Base-by-base conservation (phyloP, 1,140 invertebrate species). In the Platorchestia sp. region DNA sequence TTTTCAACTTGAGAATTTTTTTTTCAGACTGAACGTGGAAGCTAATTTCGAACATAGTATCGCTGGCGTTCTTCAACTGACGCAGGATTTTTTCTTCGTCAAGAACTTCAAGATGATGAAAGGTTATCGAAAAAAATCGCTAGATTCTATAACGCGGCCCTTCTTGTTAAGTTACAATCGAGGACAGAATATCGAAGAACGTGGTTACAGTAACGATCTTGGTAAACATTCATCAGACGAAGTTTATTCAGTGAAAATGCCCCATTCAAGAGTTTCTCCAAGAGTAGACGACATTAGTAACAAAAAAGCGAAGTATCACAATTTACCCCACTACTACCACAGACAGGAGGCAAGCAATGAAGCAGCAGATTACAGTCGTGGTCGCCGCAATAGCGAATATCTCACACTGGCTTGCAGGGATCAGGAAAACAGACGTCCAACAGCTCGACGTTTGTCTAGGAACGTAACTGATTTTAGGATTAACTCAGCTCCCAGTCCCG, bases 21-120 rank as follows among this genome's bases (percentile, higher is more conserved):
- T 75, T 75, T 75, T 36, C 59, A 75, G 59, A 75, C 59, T 75
- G 59, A 36, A 75, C 27, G 59, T 75, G 59, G 27, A 75, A 36
- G 27, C 27, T 36, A 19, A 36, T 75, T 75, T 75, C 59, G 27
- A 75, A 75, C 59, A 27, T 22, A 19, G 27, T 75, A 36, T 75
- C 59, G 59, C 59, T 75, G 59, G 27, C 59, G 59, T 75, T 75
- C 59, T 75, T 75, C 59, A 27, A 75, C 59, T 75, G 59, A 75
- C 10, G 3, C 27, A 75, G 59, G 59, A 89, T 14, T 89, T 7
- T 43, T 89, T 7, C 87, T 42, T 14, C 36, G 41, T 36, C 42
- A 7, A 19, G 41, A 89, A 89, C n/a, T 89, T 89, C 87, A 42
- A 89, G 27, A 89, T 89, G 87, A 89, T 89, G 87, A 89, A 89